Conservation (phyloP, 2,113 vertebrate genomes). For the Chaetops frenatus region DNA sequence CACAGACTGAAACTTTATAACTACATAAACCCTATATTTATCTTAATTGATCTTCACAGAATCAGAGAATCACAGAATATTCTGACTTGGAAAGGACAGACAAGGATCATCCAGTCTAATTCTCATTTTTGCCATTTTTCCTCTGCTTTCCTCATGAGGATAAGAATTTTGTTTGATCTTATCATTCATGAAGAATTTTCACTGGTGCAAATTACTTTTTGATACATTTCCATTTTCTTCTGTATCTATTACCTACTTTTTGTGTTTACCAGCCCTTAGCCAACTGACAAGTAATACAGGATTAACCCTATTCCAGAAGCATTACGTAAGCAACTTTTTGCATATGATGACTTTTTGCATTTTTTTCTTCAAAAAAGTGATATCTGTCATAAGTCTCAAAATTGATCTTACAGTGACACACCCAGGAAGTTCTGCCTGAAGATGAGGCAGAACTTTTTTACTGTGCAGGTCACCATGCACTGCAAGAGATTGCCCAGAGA, state of each 20-base stretch:
- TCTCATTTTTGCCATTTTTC: neutral
- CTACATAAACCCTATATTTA: neutral
- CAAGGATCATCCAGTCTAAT: rapidly evolving
- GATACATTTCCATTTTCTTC: neutral
- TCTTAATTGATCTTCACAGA: neutral
- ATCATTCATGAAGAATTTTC: neutral
- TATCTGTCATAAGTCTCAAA: neutral
- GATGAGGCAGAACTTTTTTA: neutral
- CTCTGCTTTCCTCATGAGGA: neutral
- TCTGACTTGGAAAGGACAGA: neutral
- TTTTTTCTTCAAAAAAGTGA: neutral
- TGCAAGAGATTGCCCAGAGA: neutral
- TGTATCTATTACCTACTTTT: neutral
- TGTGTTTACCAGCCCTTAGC: neutral
- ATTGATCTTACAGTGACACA: neutral
- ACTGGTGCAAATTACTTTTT: neutral
- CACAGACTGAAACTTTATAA: neutral
- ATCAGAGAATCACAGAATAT: neutral
- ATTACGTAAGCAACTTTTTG: neutral
- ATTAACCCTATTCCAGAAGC: neutral
- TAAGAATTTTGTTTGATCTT: neutral
- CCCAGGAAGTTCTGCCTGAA: neutral
- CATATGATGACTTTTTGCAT: neutral
- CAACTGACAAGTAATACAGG: neutral
- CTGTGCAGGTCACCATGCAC: neutral